A percentile compares a stretch with the other conserved stretches of the same genome.
Evolutionary conservation across 92 coral and sea anemone species (phyloP).

Genomic region (Porites rus): DNA sequence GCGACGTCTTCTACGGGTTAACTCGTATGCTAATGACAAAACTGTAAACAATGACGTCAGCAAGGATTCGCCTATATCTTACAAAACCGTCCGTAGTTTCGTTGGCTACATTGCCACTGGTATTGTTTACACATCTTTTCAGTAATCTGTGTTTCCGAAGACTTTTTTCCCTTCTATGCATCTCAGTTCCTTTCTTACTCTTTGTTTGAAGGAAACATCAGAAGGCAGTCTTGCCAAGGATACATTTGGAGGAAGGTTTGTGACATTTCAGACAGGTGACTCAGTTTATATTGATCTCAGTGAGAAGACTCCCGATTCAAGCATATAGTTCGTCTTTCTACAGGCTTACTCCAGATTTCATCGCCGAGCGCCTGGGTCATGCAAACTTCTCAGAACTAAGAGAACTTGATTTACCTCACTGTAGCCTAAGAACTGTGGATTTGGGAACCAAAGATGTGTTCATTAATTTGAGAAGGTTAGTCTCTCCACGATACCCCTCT

Average conservation of each 20-base stretch:
- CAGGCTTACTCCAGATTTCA: conserved; percentile 96
- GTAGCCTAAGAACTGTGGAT: conserved; percentile 89
- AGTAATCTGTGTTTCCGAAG: too few relatives aligned
- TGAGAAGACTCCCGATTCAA: too few relatives aligned
- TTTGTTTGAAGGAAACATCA: conserved; percentile 68
- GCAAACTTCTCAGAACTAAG: conserved; percentile 91
- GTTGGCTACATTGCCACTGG: neutral
- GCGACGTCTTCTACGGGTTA: too few relatives aligned
- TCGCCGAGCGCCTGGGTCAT: conserved; percentile 97
- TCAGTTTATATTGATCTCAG: neutral
- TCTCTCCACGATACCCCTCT: neutral
- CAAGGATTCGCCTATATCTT: too few relatives aligned
- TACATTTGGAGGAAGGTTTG: conserved; percentile 95
- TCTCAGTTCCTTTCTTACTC: neutral
- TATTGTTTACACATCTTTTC: neutral
- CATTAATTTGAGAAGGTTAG: conserved; percentile 85
- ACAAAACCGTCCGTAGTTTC: neutral
- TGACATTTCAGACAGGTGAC: neutral
- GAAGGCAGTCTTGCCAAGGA: conserved; percentile 95
- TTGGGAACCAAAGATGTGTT: conserved; percentile 89
- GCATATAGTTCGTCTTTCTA: neutral
- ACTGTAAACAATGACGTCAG: too few relatives aligned
- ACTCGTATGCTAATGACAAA: too few relatives aligned
- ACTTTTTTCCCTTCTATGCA: neutral
- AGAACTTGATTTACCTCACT: conserved; percentile 93